Base-by-base conservation (phyloP, 2,888 invertebrate genomes). In the Protodeltote pygarga region DNA sequence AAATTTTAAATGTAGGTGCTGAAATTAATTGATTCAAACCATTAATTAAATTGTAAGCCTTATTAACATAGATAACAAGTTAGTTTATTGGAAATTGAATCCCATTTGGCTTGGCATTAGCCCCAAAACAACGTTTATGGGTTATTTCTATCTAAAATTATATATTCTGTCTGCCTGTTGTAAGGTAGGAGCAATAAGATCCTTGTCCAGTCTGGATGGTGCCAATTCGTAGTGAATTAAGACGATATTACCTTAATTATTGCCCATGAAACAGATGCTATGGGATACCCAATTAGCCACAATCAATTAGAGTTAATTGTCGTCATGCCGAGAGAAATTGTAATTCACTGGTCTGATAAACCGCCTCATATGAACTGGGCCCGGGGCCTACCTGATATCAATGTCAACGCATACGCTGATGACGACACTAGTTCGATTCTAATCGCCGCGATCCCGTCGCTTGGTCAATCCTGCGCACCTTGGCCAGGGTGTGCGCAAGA, bases 381-480 rank as follows among this genome's bases (percentile, higher is more conserved):
- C 19, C 6, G 14, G 21, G 19, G 38, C 20, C 31, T 9, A 40
- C 10, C 33, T 44, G 31, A 27, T 24, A 5, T 15, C 20, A 13
- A 11, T 19, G 25, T 13, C 25, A 23, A 6, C 33, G 40, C 44
- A 29, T 38, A 50, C 40, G 37, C 13, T 0, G 19, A 10, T 63
- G 44, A 57, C 45, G 58, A 31, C 50, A 60, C 9, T 34, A 32
- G 24, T 35, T 42, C 63, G 32, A 62, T 62, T 32, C n/a, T 32
- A 29, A 62, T 62, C 35, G 11, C 20, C 25, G 17, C 25, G 16
- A 5, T 35, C 10, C 40, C 25, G 25, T 6, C 25, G 33, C 15
- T 19, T 28, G 37, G 27, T 37, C 15, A 17, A 33, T 55, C 34
- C 23, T 32, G 17, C 24, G 24, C 38, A 32, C 21, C 28, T 44